phyloP scores from a whole-genome alignment of 2,888 invertebrate species.

The Acanthoscelides obtectus region DNA sequence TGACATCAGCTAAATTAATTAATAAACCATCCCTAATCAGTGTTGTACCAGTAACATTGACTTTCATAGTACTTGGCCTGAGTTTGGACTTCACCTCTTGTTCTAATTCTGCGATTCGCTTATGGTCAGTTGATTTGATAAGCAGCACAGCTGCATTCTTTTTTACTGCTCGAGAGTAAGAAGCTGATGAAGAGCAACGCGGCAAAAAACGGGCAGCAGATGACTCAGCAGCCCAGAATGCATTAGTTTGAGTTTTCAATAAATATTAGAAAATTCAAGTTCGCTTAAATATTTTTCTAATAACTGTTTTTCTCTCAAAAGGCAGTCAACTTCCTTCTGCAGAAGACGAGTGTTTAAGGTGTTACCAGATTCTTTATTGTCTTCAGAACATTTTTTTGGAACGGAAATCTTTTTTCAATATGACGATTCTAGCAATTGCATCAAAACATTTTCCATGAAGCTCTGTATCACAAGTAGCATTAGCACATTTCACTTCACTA shows the following conservation, averaged over 20 bases:
- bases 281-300: constrained; percentile 1
- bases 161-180: background rate
- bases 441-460: constrained; percentile 1
- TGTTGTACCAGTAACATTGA: no score
- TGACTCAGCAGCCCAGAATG: background rate
- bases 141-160: background rate
- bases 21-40: no score
- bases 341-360: background rate
- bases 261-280: background rate
- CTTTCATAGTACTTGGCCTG: background rate
- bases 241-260: background rate
- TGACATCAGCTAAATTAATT: no score
- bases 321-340: background rate
- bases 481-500: background rate
- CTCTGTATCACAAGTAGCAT: background rate
- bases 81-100: background rate
- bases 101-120: background rate
- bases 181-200: background rate
- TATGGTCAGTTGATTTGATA: background rate
- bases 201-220: background rate
- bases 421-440: background rate
- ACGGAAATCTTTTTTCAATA: background rate
- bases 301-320: background rate
- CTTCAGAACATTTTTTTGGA: background rate
- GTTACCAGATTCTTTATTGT: background rate